phyloP scores from a whole-genome alignment of 1,140 invertebrate species.

The Teleogryllus occipitalis region DNA sequence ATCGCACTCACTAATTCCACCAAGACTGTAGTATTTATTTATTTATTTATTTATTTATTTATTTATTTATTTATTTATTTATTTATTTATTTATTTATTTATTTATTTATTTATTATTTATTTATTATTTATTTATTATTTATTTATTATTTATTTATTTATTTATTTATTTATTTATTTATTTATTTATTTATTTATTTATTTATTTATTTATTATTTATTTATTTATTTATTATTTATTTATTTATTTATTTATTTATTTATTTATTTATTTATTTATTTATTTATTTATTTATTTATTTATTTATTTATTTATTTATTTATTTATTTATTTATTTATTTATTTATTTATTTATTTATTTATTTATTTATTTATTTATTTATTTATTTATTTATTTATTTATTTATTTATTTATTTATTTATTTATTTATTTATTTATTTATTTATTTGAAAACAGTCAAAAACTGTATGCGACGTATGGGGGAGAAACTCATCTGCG shows the following conservation, averaged over 20 bases:
- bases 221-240: no score
- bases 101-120: neutral
- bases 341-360: neutral
- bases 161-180: neutral
- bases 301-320: neutral
- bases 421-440: neutral
- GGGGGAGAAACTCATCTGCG: no score
- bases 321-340: neutral
- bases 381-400: neutral
- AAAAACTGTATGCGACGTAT: no score
- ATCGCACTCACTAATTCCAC: no score
- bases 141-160: neutral
- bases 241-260: no score
- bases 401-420: neutral
- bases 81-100: neutral
- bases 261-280: neutral
- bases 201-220: neutral
- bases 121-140: neutral
- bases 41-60: neutral
- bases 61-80: neutral
- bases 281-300: neutral
- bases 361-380: neutral
- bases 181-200: neutral
- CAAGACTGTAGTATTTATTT: no score
- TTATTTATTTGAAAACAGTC: neutral